Conservation (phyloP, 2,888 invertebrate genomes). For the Nephrotoma guestfalica region DNA sequence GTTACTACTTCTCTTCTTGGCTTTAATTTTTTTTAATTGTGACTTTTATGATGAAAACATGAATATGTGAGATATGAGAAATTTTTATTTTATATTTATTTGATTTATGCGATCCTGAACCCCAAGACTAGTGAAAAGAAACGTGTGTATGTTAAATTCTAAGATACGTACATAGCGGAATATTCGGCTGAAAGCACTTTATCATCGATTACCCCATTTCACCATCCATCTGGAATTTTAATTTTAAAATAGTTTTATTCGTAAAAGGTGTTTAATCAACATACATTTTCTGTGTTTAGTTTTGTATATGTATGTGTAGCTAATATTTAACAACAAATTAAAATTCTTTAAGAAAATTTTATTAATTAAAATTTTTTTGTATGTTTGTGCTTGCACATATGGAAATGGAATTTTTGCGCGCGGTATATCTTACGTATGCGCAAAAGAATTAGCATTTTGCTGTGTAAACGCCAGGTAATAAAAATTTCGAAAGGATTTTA, state of each 20-base stretch:
- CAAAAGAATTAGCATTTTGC: background rate
- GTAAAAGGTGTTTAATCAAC: background rate
- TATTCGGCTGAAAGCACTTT: background rate
- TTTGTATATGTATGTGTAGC: background rate
- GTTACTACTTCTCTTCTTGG: background rate
- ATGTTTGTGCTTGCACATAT: background rate
- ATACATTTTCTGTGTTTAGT: background rate
- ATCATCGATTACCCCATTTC: background rate
- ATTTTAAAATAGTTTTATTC: background rate
- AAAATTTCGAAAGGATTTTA: background rate
- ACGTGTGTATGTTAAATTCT: background rate
- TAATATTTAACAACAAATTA: background rate
- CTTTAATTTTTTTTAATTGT: background rate
- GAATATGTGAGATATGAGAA: background rate
- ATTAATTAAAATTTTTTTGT: background rate
- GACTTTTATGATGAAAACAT: background rate
- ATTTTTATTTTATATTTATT: background rate
- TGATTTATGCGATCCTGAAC: background rate
- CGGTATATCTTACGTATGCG: background rate
- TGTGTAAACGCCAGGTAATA: background rate
- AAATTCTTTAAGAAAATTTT: background rate
- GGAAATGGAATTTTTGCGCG: background rate
- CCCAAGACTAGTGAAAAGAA: background rate
- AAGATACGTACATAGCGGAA: background rate
- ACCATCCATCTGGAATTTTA: background rate